phyloP scores from a whole-genome alignment of 2,113 vertebrate genomes.

The Microcebus jonahi region DNA sequence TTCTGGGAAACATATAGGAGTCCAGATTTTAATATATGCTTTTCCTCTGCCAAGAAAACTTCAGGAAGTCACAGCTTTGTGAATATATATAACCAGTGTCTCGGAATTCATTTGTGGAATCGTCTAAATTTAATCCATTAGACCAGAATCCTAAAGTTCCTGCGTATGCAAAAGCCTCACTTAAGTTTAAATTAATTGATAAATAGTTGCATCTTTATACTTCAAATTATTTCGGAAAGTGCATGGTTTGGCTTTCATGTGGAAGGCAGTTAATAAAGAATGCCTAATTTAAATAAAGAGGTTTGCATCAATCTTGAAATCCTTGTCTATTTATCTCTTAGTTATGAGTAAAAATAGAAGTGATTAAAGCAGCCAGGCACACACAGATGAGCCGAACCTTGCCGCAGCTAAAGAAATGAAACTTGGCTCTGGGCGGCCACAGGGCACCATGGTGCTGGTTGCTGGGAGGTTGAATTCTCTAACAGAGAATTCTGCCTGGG shows the following conservation, averaged over 20 bases:
- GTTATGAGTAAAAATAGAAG: conserved; percentile 40
- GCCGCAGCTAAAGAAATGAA: background rate
- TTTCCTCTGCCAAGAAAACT: conserved; percentile 64
- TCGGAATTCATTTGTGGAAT: conserved; percentile 46
- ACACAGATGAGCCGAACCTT: background rate
- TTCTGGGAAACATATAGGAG: conserved; percentile 63
- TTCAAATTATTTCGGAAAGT: background rate
- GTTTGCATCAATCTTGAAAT: conserved; percentile 6
- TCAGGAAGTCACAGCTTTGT: conserved; percentile 47
- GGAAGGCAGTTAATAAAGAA: conserved; percentile 39
- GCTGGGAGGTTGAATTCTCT: background rate
- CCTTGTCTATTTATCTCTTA: background rate
- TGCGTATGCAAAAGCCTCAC: background rate
- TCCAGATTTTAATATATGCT: conserved; percentile 65
- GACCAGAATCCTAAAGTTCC: background rate
- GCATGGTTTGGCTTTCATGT: background rate
- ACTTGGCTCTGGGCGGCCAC: background rate
- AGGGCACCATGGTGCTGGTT: background rate
- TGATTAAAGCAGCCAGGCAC: conserved; percentile 9
- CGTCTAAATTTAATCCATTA: conserved; percentile 53
- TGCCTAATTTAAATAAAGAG: background rate
- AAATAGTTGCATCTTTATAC: background rate
- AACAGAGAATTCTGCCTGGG: background rate
- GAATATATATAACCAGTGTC: conserved; percentile 51
- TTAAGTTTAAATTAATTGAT: conserved; percentile 50